Evolutionary conservation across 1,140 invertebrate genomes (phyloP).

Genomic region (Drosophila trapezifrons): DNA sequence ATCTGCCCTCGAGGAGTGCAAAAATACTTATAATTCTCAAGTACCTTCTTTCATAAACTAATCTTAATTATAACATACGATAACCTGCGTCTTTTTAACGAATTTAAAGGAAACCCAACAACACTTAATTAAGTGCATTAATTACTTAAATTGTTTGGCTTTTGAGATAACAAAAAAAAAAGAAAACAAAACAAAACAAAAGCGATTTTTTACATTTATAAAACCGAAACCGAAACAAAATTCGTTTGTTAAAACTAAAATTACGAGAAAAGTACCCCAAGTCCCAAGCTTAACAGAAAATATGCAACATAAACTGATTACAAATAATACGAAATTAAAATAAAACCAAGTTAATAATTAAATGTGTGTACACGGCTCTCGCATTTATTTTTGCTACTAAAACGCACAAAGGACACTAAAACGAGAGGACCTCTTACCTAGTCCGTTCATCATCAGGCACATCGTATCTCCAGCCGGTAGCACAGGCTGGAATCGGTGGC

Average conservation of each 20-base stretch:
- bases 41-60: slow-evolving; percentile 70
- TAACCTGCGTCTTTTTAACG: slow-evolving; percentile 74
- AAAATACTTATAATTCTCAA: slow-evolving; percentile 61
- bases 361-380: slow-evolving; percentile 30
- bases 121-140: slow-evolving; percentile 47
- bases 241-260: slow-evolving; percentile 63
- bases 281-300: slow-evolving; percentile 54
- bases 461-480: slow-evolving; percentile 75
- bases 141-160: slow-evolving; percentile 73
- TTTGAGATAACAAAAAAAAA: slow-evolving; percentile 40
- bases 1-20: slow-evolving; percentile 39
- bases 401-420: slow-evolving; percentile 63
- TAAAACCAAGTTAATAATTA: slow-evolving; percentile 56
- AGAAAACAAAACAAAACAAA: slow-evolving; percentile 22
- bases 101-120: slow-evolving; percentile 70
- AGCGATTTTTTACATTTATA: slow-evolving; percentile 80
- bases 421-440: slow-evolving; percentile 25
- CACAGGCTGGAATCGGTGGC: slow-evolving; percentile 72
- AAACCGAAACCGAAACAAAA: slow-evolving; percentile 42
- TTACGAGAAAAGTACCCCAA: slow-evolving; percentile 56
- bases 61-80: slow-evolving; percentile 49
- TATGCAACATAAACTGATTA: slow-evolving; percentile 58
- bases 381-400: slow-evolving; percentile 74
- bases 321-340: slow-evolving; percentile 46
- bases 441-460: slow-evolving; percentile 41